Evolutionary conservation across 2,797 vertebrate species (phyloP).

Genomic region (Pangasius krempfi): DNA sequence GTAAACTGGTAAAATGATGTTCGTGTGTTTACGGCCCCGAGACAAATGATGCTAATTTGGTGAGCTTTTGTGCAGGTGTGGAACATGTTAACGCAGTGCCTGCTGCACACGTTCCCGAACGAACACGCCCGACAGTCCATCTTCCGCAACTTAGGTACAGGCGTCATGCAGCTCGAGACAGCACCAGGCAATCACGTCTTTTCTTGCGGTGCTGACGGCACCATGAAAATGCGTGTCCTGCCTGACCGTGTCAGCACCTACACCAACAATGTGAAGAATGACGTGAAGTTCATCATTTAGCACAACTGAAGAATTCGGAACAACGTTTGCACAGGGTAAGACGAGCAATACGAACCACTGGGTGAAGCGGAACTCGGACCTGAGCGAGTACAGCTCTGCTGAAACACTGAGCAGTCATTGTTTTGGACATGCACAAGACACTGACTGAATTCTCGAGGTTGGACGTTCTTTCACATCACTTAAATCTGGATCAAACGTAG

Average conservation of each 20-base stretch:
- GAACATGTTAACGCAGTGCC: slow-evolving; percentile 83
- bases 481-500: slow-evolving; percentile 20
- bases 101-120: slow-evolving; percentile 87
- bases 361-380: not conserved
- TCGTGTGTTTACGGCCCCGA: not conserved
- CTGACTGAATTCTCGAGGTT: not conserved
- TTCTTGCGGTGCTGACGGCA: slow-evolving; percentile 97
- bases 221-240: slow-evolving; percentile 94
- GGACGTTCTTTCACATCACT: not conserved
- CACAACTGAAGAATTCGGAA: not conserved
- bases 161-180: slow-evolving; percentile 96
- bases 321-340: slow-evolving; percentile 56
- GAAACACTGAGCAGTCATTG: not conserved
- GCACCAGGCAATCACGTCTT: slow-evolving; percentile 92
- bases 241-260: slow-evolving; percentile 83
- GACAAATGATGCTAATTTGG: not conserved
- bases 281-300: slow-evolving; percentile 89
- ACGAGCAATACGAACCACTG: slow-evolving; percentile 50
- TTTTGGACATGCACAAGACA: not conserved
- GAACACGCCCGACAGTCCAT: slow-evolving; percentile 96
- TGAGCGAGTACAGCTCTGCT: not conserved
- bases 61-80: slow-evolving; percentile 76
- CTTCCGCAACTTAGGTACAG: slow-evolving; percentile 97
- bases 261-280: slow-evolving; percentile 80
- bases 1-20: not conserved